These are phyloP conservation scores for Drosophila histrio DNA, from an alignment of 2,888 invertebrate species.

Conservation along the genomic window DNA sequence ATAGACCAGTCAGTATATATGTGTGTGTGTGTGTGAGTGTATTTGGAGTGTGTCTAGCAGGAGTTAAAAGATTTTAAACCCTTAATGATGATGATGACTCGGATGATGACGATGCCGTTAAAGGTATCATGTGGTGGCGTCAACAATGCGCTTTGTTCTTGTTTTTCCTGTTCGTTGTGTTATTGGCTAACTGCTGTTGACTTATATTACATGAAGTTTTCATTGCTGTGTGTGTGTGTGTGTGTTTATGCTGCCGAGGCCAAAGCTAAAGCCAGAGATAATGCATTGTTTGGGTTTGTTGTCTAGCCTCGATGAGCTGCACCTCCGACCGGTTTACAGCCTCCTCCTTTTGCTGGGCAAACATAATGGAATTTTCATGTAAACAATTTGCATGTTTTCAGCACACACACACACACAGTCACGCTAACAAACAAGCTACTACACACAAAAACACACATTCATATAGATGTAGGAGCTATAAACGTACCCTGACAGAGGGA, in stretches of 20 bases:
- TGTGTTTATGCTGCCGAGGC: slow-evolving; percentile 25
- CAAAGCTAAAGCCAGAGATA: slow-evolving; percentile 57
- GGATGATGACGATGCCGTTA: slow-evolving; percentile 50
- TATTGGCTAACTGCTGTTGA: slow-evolving; percentile 71
- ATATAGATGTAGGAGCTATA: too few species aligned
- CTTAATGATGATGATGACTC: slow-evolving; percentile 60
- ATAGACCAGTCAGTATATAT: slow-evolving; percentile 41
- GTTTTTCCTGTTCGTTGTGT: slow-evolving; percentile 45
- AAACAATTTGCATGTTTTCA: slow-evolving; percentile 76
- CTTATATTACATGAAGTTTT: slow-evolving; percentile 69
- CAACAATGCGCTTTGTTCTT: slow-evolving; percentile 59
- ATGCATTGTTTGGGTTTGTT: slow-evolving; percentile 69
- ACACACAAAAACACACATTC: slow-evolving; percentile 4
- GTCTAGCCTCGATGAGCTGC: slow-evolving; percentile 65
- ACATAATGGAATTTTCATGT: slow-evolving; percentile 77
- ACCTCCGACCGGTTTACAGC: slow-evolving; percentile 48
- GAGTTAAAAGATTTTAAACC: slow-evolving; percentile 59
- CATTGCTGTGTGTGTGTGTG: slow-evolving; percentile 27
- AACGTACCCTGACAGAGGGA: background rate
- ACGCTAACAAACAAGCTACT: background rate
- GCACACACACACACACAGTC: slow-evolving; percentile 18
- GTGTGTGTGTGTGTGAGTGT: background rate
- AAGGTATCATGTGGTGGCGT: slow-evolving; percentile 61
- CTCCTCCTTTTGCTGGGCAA: slow-evolving; percentile 46
- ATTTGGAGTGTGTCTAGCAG: slow-evolving; percentile 23